phyloP scores from a whole-genome alignment of 2,888 invertebrate genomes.

The Sinelater perroti region DNA sequence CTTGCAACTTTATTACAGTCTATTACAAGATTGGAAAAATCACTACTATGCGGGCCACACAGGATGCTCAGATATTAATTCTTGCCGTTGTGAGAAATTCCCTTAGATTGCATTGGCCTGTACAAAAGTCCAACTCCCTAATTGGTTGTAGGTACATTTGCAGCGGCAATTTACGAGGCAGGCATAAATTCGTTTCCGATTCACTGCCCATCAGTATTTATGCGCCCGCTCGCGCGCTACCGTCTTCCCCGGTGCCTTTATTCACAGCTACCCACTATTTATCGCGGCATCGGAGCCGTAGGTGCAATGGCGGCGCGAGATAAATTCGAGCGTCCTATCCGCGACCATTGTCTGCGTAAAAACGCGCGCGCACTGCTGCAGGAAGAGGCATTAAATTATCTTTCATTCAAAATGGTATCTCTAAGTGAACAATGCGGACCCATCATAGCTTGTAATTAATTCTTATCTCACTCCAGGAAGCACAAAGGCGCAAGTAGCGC shows the following conservation, averaged over 20 bases:
- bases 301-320: constrained; percentile 2
- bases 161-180: background rate
- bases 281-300: background rate
- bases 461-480: constrained; percentile 63
- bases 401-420: constrained; percentile 58
- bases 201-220: background rate
- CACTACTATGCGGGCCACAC: background rate
- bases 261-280: background rate
- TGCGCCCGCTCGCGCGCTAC: no score
- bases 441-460: constrained; percentile 63
- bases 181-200: constrained; percentile 3
- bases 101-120: background rate
- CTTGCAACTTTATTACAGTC: no score
- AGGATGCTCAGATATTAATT: background rate
- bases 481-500: constrained; percentile 58
- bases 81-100: no score
- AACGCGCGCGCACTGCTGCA: constrained; percentile 24
- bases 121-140: background rate
- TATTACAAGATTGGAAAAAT: no score
- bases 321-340: constrained; percentile 4
- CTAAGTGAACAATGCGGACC: constrained; percentile 57
- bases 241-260: background rate
- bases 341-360: constrained; percentile 22
- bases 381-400: constrained; percentile 58
- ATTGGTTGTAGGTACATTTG: background rate